Evolutionary conservation across 64 coral and sea anemone genomes (phyloP).

Genomic region (Dendronephthya gigantea): DNA sequence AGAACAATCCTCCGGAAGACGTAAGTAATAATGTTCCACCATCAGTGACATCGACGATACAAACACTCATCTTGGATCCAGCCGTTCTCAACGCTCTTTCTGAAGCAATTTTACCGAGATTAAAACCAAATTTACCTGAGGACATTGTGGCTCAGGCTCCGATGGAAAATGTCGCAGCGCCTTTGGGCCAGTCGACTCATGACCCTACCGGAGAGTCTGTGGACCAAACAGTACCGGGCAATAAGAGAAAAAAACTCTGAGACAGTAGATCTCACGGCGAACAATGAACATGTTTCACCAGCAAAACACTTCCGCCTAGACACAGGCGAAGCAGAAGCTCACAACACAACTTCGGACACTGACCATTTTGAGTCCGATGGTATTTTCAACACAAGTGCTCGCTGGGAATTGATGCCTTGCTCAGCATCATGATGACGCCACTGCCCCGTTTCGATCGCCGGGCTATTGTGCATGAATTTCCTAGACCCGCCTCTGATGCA

Average conservation of each 20-base stretch:
- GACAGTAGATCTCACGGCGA: background rate
- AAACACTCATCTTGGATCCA: slow-evolving; percentile 37
- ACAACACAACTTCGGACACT: no score
- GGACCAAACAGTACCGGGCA: slow-evolving; percentile 47
- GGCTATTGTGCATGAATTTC: slow-evolving; percentile 18
- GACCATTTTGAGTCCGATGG: no score
- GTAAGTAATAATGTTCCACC: slow-evolving; percentile 26
- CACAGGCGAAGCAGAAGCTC: no score
- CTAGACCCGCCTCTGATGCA: slow-evolving; percentile 12
- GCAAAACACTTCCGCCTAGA: no score
- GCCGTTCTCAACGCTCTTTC: slow-evolving; percentile 19
- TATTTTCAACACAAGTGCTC: no score
- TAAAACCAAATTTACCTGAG: slow-evolving; percentile 6
- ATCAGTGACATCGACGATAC: slow-evolving; percentile 26
- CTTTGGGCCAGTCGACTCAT: slow-evolving; percentile 44
- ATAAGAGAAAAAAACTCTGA: slow-evolving; percentile 13
- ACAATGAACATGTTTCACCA: background rate
- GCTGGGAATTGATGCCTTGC: slow-evolving; percentile 32
- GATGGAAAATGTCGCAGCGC: slow-evolving; percentile 29
- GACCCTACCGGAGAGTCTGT: slow-evolving; percentile 39
- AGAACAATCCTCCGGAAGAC: slow-evolving; percentile 37
- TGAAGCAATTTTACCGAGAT: slow-evolving; percentile 21
- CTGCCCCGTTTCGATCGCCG: slow-evolving; percentile 24
- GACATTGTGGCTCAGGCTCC: background rate
- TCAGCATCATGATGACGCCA: slow-evolving; percentile 11